Percentiles rank a stretch among this genome's conserved stretches.
phyloP scores from a whole-genome alignment of 1,140 invertebrate species.

The Leptopilina boulardi region DNA sequence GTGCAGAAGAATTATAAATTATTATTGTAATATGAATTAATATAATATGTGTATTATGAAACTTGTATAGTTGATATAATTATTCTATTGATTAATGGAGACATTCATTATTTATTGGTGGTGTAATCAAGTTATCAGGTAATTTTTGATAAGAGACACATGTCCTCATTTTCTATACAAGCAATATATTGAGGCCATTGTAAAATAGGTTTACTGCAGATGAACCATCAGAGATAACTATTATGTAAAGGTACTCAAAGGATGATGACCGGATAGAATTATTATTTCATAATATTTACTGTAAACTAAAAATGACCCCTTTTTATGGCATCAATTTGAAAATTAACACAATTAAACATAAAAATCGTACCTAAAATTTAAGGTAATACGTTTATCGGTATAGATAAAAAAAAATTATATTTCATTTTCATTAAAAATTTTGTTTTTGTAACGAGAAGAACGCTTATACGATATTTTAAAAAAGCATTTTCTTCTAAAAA shows the following conservation, averaged over 20 bases:
- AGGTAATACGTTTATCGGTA: too few species aligned
- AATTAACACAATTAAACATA: too few species aligned
- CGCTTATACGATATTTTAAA: too few species aligned
- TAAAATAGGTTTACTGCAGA: slow-evolving; percentile 12
- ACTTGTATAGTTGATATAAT: background rate
- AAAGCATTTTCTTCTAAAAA: too few species aligned
- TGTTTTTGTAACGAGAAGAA: too few species aligned
- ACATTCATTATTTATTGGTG: slow-evolving; percentile 2
- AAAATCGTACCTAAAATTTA: too few species aligned
- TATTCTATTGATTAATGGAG: background rate
- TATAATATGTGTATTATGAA: background rate
- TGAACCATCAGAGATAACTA: background rate
- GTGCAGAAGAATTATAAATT: too few species aligned
- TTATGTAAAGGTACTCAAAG: slow-evolving; percentile 1
- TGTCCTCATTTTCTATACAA: background rate
- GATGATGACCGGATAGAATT: background rate
- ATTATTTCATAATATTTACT: background rate
- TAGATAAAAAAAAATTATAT: too few species aligned
- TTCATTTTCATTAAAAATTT: too few species aligned
- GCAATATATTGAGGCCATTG: slow-evolving; percentile 14
- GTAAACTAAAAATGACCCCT: background rate
- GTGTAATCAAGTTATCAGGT: slow-evolving; percentile 28
- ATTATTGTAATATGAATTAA: too few species aligned
- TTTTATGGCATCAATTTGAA: too few species aligned
- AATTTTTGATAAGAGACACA: slow-evolving; percentile 5